Conservation (phyloP, 2,113 vertebrate genomes). For the Pipra filicauda region DNA sequence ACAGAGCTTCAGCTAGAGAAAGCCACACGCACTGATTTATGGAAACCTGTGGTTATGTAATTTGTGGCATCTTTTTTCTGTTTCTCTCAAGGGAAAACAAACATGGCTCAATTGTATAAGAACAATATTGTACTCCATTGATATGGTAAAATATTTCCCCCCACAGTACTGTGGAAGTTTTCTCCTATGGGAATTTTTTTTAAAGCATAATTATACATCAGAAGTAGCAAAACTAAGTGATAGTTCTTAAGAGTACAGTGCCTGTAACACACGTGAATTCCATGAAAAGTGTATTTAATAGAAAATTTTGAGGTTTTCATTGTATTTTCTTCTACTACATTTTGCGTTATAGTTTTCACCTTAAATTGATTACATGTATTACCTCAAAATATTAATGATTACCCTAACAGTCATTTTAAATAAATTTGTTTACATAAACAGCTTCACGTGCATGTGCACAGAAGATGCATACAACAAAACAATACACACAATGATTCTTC, state of each 20-base stretch:
- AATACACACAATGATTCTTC: not conserved
- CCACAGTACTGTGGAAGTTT: not conserved
- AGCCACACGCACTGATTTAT: not conserved
- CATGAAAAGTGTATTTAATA: not conserved
- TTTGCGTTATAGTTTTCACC: not conserved
- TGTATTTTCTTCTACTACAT: not conserved
- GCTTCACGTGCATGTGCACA: not conserved
- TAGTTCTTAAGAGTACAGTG: not conserved
- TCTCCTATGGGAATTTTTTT: not conserved
- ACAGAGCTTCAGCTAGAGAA: not conserved
- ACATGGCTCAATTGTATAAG: not conserved
- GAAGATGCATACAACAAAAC: not conserved
- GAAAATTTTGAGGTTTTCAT: not conserved
- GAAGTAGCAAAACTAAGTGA: not conserved
- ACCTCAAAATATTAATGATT: not conserved
- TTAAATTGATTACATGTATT: not conserved
- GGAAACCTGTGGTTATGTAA: not conserved
- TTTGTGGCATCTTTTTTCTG: not conserved
- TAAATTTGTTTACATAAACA: not conserved
- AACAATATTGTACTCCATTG: not conserved
- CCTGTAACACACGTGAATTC: not conserved
- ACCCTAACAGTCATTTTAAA: not conserved
- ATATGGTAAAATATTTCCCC: not conserved
- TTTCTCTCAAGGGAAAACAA: not conserved
- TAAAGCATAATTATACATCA: not conserved